Percentiles rank a stretch among this genome's conserved stretches.
Conservation (phyloP, 2,888 invertebrate species). For the Melanostoma scalare region DNA sequence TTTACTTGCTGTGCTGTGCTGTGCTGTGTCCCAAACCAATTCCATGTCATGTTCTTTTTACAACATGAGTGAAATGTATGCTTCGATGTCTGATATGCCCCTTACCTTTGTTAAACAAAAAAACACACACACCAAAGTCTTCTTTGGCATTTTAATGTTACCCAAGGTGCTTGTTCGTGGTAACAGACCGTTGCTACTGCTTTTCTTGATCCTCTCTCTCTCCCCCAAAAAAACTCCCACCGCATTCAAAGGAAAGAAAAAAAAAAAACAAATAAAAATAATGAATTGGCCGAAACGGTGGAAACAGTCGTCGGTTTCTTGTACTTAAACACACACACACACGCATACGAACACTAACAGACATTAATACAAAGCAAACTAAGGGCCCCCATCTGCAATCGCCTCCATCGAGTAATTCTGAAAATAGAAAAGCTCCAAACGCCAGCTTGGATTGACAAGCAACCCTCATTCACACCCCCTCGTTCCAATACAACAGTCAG, state of each 20-base stretch:
- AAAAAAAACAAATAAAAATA: conserved; percentile 60
- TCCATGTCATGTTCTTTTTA: conserved; percentile 44
- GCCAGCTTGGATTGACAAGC: conserved; percentile 73
- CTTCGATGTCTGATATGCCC: conserved; percentile 52
- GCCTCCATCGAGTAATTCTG: conserved; percentile 72
- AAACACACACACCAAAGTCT: conserved; percentile 52
- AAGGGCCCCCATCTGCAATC: conserved; percentile 69
- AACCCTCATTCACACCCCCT: conserved; percentile 64
- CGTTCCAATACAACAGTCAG: not conserved
- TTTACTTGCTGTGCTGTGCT: not conserved
- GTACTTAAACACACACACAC: conserved; percentile 44
- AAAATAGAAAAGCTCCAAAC: conserved; percentile 72
- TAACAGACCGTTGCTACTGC: conserved; percentile 65
- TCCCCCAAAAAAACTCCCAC: conserved; percentile 22
- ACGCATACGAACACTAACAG: conserved; percentile 10
- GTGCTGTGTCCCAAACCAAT: conserved; percentile 33
- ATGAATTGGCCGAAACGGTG: conserved; percentile 72
- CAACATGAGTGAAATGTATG: conserved; percentile 62
- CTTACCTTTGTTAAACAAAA: conserved; percentile 6
- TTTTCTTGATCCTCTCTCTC: conserved; percentile 17
- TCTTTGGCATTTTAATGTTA: conserved; percentile 71
- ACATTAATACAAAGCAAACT: not conserved
- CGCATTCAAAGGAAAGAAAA: conserved; percentile 44
- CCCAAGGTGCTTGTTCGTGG: conserved; percentile 72
- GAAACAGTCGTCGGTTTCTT: conserved; percentile 53